phyloP scores from a whole-genome alignment of 2,113 vertebrate genomes.

The Oostethus manadensis region DNA sequence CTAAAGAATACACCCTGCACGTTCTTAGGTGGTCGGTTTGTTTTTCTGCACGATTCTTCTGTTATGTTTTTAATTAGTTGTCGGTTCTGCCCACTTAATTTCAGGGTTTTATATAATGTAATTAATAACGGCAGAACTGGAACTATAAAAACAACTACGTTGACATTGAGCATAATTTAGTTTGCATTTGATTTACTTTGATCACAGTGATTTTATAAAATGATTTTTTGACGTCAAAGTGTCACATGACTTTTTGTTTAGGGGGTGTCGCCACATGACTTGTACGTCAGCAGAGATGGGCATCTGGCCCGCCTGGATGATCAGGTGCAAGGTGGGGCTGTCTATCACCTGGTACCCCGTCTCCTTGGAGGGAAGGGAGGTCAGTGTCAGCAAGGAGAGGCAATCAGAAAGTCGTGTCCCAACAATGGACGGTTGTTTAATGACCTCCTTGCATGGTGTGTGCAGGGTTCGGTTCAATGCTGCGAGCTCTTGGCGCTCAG shows the following conservation, averaged over 20 bases:
- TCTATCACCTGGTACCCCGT: conserved; percentile 85
- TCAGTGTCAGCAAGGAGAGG: conserved; percentile 27
- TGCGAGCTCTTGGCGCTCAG: conserved; percentile 92
- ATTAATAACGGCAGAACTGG: too few relatives aligned
- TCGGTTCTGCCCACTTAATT: not conserved
- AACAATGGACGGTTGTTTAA: not conserved
- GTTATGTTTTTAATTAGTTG: not conserved
- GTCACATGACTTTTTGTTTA: conserved; percentile 33
- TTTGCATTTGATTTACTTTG: too few relatives aligned
- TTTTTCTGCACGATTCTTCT: not conserved
- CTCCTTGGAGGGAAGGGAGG: conserved; percentile 93
- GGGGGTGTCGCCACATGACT: conserved; percentile 65
- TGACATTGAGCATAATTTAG: not conserved
- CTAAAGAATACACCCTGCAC: not conserved
- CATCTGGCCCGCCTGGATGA: conserved; percentile 43
- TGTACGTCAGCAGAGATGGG: conserved; percentile 81
- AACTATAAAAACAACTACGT: too few relatives aligned
- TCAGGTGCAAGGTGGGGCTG: conserved; percentile 67
- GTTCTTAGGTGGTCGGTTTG: not conserved
- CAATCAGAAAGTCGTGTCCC: not conserved
- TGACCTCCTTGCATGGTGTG: not conserved
- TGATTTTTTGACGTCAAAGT: not conserved
- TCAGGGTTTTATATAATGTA: too few relatives aligned
- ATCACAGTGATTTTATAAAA: not conserved
- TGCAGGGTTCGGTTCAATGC: conserved; percentile 95